Base-by-base conservation (phyloP, 2,797 vertebrate genomes). In the Cercopithecus petaurista region DNA sequence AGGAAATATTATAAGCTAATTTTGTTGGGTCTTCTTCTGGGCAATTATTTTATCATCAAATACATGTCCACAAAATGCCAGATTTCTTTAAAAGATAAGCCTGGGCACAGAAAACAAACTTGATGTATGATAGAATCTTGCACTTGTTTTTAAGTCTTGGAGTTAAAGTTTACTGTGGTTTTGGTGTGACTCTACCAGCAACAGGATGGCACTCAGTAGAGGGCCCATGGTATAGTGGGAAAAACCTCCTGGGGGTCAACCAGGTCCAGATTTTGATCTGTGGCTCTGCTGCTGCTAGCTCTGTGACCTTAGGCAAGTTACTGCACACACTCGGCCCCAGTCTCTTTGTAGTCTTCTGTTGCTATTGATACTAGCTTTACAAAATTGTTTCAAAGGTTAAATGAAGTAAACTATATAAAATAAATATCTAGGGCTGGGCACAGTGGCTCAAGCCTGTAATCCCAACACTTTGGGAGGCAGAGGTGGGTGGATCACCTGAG, bases 41-140 rank as follows among this genome's bases (percentile, higher is more conserved):
- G 57, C 36, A 79, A 19, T 92, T 79, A 80, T 85, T 97, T 97
- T 87, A 17, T 81, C 96, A 95, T 75, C 46, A 93, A 88, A 83
- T 41, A 36, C 21, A 39, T 92, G 61, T 84, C 90, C 81, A 93
- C 30, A 64, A 64, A 64, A n/a, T n/a, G 61, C 30, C 36, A 80
- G 76, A 57, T 80, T 81, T 88, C 75, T 59, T 84, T 2, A 24
- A n/a, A 95, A 64, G 77, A 5, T 28, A 79, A 77, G 36, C 50
- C 11, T 21, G 70, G 73, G 10, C 88, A 36, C 30, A 61, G 94
- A 64, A 96, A 96, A 84, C 55, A 90, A 79, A 86, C 48, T 39
- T 93, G 88, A 87, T 39, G 33, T 77, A 91, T 61, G 80, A 52
- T 67, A 43, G 22, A 26, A 84, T 82, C 81, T 57, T 50, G 28